Evolutionary conservation across 1,140 invertebrate species (phyloP).

Genomic region (Trypoxylus dichotomus): DNA sequence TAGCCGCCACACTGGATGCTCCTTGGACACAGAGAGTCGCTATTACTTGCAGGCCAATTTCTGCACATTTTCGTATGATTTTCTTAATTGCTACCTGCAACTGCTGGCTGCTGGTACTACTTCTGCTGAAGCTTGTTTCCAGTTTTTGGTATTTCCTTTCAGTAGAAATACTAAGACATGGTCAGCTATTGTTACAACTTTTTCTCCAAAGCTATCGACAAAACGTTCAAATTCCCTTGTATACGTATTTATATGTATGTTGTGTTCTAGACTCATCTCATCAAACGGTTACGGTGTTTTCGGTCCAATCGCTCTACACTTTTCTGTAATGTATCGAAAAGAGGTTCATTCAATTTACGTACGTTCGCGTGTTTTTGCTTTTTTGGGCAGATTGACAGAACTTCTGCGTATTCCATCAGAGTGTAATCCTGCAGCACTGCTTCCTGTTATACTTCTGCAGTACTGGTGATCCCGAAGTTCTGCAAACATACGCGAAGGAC

Average conservation of each 20-base stretch:
- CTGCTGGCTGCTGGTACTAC: conserved; percentile 35
- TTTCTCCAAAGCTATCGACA: background rate
- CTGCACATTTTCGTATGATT: background rate
- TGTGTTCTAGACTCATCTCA: background rate
- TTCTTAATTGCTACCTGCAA: conserved; percentile 23
- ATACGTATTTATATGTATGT: conserved; percentile 2
- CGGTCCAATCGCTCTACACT: too few species aligned
- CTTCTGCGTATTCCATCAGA: too few species aligned
- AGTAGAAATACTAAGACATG: conserved; percentile 4
- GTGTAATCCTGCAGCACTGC: too few species aligned
- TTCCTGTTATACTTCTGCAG: too few species aligned
- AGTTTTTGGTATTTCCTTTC: conserved; percentile 28
- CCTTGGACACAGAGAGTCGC: background rate
- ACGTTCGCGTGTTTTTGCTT: too few species aligned
- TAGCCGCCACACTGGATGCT: too few species aligned
- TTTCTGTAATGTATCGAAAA: too few species aligned
- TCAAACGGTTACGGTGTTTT: too few species aligned
- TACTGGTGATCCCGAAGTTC: too few species aligned
- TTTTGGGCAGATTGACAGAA: too few species aligned
- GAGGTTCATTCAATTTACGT: too few species aligned
- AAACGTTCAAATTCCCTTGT: background rate
- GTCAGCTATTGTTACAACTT: background rate
- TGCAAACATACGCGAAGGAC: too few species aligned
- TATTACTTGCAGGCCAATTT: background rate
- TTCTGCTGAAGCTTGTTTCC: conserved; percentile 30